Conservation (phyloP, 2,888 invertebrate genomes). For the Apamea sordens region DNA sequence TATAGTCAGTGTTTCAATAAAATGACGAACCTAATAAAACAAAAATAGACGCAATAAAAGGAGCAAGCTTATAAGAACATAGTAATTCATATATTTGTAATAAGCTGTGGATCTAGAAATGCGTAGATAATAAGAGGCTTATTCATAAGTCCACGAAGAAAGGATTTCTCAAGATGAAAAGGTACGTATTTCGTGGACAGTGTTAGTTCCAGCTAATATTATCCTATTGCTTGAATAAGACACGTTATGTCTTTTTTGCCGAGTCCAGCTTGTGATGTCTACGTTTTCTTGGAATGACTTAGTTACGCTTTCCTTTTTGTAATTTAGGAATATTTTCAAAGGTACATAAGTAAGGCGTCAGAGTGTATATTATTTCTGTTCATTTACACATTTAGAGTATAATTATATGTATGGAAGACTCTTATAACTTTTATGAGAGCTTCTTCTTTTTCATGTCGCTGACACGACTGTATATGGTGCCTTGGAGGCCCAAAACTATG, state of each 20-base stretch:
- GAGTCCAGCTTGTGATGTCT: constrained; percentile 24
- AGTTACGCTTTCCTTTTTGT: constrained; percentile 38
- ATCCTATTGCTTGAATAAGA: constrained; percentile 39
- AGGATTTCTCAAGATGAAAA: constrained; percentile 62
- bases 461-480: not conserved
- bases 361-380: constrained; percentile 22
- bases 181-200: constrained; percentile 51
- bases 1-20: not conserved
- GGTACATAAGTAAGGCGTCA: not conserved
- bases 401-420: not conserved
- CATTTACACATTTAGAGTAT: constrained; percentile 18
- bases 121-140: constrained; percentile 55
- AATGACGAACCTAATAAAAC: constrained; percentile 2
- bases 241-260: constrained; percentile 15
- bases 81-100: constrained; percentile 54
- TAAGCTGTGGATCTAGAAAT: constrained; percentile 54
- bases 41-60: constrained; percentile 31
- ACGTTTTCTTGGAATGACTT: constrained; percentile 19
- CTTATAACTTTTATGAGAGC: not conserved
- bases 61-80: constrained; percentile 21
- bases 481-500: not conserved
- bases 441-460: not conserved
- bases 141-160: constrained; percentile 47
- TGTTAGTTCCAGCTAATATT: constrained; percentile 37
- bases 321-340: constrained; percentile 30